Evolutionary conservation across 2,797 vertebrate species (phyloP).

Genomic region (Anomalospiza imberbis): DNA sequence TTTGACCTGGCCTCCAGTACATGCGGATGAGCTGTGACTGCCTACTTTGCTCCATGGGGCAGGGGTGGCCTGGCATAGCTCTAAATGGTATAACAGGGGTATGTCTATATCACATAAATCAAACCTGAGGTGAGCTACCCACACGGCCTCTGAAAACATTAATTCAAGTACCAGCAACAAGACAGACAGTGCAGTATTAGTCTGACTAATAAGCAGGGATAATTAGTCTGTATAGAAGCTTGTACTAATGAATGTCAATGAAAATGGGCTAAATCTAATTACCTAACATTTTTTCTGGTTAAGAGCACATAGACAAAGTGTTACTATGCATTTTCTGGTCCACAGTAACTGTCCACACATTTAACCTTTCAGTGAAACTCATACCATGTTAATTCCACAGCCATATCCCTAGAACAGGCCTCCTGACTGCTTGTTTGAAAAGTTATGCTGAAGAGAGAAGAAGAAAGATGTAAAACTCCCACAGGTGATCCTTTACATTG

Average conservation of each 20-base stretch:
- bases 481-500: background rate
- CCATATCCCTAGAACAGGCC: background rate
- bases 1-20: background rate
- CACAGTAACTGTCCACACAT: background rate
- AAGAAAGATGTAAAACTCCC: background rate
- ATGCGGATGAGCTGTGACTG: background rate
- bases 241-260: conserved; percentile 7
- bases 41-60: background rate
- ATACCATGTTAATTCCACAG: background rate
- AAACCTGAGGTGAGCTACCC: background rate
- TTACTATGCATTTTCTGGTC: background rate
- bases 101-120: background rate
- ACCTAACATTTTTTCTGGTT: background rate
- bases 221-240: background rate
- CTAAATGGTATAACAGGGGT: background rate
- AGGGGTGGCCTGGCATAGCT: background rate
- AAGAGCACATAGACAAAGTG: background rate
- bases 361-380: background rate
- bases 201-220: conserved; percentile 2
- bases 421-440: background rate
- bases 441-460: background rate
- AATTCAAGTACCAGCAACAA: background rate
- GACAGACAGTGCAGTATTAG: background rate
- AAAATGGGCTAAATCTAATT: conserved; percentile 19
- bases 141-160: background rate